Evolutionary conservation across 2,888 invertebrate species (phyloP).

Genomic region (Empis stercorea): DNA sequence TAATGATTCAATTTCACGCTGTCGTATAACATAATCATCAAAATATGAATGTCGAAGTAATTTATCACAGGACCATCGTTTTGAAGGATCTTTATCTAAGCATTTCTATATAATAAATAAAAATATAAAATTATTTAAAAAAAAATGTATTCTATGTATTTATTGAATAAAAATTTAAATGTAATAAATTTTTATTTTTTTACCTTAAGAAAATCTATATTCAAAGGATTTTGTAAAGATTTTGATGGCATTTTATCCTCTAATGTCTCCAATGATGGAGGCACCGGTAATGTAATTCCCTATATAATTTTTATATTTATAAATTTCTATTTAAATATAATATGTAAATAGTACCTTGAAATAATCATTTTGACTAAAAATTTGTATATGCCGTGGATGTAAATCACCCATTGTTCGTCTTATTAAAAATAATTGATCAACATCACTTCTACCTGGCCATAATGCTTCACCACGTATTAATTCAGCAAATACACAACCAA

Average conservation of each 20-base stretch:
- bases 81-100: constrained; percentile 84
- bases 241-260: constrained; percentile 75
- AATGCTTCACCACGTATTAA: constrained; percentile 79
- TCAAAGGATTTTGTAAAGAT: constrained; percentile 48
- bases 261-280: constrained; percentile 70
- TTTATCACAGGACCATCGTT: constrained; percentile 86
- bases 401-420: constrained; percentile 89
- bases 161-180: no score
- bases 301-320: constrained; percentile 27
- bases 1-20: constrained; percentile 44
- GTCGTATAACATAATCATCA: constrained; percentile 71
- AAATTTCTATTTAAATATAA: neutral
- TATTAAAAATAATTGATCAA: constrained; percentile 95
- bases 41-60: constrained; percentile 84
- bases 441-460: constrained; percentile 98
- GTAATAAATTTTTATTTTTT: no score
- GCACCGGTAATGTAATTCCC: constrained; percentile 86
- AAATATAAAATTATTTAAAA: no score
- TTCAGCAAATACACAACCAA: constrained; percentile 85
- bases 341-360: constrained; percentile 39
- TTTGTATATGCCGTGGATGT: constrained; percentile 84
- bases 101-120: constrained; percentile 82
- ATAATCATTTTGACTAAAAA: constrained; percentile 92
- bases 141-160: no score
- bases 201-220: constrained; percentile 78